Conservation (phyloP, 2,797 vertebrate species). For the Lepus oiostolus region DNA sequence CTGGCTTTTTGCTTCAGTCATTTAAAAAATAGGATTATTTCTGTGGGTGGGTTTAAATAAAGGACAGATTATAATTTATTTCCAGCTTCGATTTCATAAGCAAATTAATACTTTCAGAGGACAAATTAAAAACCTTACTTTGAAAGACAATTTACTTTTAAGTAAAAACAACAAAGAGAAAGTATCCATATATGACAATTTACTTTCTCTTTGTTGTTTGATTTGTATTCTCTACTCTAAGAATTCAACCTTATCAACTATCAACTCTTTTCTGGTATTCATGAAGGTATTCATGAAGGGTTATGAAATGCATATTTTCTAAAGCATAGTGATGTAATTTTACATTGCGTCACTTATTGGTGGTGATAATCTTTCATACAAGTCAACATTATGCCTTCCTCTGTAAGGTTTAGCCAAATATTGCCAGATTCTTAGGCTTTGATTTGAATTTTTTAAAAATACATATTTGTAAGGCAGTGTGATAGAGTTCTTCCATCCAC, state of each 20-base stretch:
- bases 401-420: background rate
- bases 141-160: background rate
- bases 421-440: background rate
- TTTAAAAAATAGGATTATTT: slow-evolving; percentile 19
- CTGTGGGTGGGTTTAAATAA: slow-evolving; percentile 40
- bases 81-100: background rate
- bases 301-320: slow-evolving; percentile 3
- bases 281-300: background rate
- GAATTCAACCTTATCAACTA: slow-evolving; percentile 42
- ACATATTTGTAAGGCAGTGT: too few relatives aligned
- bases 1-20: slow-evolving; percentile 23
- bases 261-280: background rate
- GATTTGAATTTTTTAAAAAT: background rate
- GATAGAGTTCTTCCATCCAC: too few relatives aligned
- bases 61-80: slow-evolving; percentile 12
- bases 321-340: background rate
- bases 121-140: slow-evolving; percentile 19
- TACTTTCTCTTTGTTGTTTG: background rate
- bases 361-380: background rate
- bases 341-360: background rate
- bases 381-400: background rate
- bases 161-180: background rate
- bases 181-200: too few relatives aligned
- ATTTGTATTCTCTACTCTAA: slow-evolving; percentile 48
- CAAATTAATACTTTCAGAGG: background rate